Evolutionary conservation across 2,888 invertebrate genomes (phyloP).

Genomic region (Strigamia crassipes): DNA sequence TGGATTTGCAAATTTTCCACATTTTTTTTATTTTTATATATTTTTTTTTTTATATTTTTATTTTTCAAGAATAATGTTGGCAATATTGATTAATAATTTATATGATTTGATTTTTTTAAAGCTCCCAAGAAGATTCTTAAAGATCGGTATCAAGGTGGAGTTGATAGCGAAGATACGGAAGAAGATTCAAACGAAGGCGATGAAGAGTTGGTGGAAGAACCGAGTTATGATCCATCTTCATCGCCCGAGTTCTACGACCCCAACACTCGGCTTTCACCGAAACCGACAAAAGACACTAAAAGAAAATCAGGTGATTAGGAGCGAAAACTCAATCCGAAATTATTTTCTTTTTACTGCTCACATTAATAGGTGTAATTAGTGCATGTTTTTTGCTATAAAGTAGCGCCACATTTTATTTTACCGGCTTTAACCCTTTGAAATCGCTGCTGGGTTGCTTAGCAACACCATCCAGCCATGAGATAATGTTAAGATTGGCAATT

Average conservation of each 20-base stretch:
- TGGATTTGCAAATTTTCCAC: not conserved
- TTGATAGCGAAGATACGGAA: constrained; percentile 75
- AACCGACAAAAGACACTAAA: constrained; percentile 49
- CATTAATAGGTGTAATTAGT: not conserved
- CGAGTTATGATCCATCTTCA: constrained; percentile 48
- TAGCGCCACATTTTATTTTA: not conserved
- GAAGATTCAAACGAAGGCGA: constrained; percentile 65
- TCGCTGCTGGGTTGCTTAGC: not conserved
- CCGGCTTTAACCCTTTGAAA: not conserved
- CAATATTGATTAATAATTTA: not conserved
- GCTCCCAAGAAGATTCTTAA: constrained; percentile 82
- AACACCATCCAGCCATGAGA: not conserved
- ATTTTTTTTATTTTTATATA: not conserved
- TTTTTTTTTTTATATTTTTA: not conserved
- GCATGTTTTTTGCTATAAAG: not conserved
- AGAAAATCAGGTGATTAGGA: constrained; percentile 45
- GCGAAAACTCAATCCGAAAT: not conserved
- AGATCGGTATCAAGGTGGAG: constrained; percentile 77
- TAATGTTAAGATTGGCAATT: not conserved
- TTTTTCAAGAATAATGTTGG: not conserved
- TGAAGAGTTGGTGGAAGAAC: constrained; percentile 57
- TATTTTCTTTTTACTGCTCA: not conserved
- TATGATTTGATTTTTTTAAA: constrained; percentile 57
- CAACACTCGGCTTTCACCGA: constrained; percentile 23
- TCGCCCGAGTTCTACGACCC: constrained; percentile 44